Base-by-base conservation (phyloP, 2,113 vertebrate genomes). In the Cryptotis parvus region DNA sequence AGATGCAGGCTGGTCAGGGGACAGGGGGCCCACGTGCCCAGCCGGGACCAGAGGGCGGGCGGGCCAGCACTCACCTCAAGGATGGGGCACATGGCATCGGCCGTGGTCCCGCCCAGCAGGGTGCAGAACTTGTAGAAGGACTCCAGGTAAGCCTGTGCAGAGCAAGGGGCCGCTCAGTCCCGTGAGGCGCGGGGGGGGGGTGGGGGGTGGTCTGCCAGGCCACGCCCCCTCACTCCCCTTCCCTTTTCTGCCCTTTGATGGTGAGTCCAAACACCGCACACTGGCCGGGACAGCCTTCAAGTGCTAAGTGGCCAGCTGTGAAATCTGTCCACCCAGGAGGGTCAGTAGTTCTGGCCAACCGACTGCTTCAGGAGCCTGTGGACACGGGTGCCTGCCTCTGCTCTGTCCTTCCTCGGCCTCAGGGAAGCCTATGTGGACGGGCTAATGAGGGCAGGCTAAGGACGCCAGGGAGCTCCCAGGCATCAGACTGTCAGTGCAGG, bases 61-160 rank as follows among this genome's bases (percentile, higher is more conserved):
- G 0, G 29, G 35, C 15, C 58, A 61, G 75, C 79, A 96, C 98
- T 97, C 94, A 99, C 99, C 98, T 99, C 99, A 91, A 99, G 96
- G 92, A 99, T 99, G 0, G 99, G 99, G 97, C 99, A 99, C 99
- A 99, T 99, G 90, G 99, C 99, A 61, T 99, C 99, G 0, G 99
- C 99, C 0, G 99, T 99, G 75, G 99, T 99, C 92, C 99, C 99
- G 39, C 99, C 99, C n/a, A 99, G 96, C 0, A 97, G 97, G 73
- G 98, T 98, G 96, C 99, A 99, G 98, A 99, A 99, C 94, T 99
- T 99, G 96, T 99, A 99, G 97, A 99, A 99, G 78, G 99, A 99
- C 95, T 99, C 99, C 58, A 99, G 97, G 92, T 99, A 99, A 35
- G 99, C 99, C 99, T 99, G 91, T 61, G 91, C 4, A 92, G 70